Conservation (phyloP, 1,140 invertebrate species). For the Catajapyx aquilonaris region DNA sequence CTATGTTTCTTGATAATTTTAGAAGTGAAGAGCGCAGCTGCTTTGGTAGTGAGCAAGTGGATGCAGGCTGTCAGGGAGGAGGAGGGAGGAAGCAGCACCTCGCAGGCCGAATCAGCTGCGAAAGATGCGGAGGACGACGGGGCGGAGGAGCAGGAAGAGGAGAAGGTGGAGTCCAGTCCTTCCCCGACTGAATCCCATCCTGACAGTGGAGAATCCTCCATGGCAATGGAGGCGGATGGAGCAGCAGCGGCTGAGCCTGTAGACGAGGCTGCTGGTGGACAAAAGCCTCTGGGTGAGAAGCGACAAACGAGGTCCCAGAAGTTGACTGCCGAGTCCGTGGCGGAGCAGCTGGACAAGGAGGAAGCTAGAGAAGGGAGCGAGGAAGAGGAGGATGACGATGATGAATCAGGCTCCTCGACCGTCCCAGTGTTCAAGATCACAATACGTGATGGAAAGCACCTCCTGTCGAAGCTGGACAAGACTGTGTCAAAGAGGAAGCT, state of each 20-base stretch:
- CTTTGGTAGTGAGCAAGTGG: conserved; percentile 7
- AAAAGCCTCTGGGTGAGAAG: conserved; percentile 13
- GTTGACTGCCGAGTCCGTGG: conserved; percentile 8
- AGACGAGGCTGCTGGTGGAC: conserved; percentile 10
- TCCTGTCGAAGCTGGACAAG: conserved; percentile 36
- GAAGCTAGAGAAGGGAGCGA: conserved; percentile 3
- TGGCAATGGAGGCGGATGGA: conserved; percentile 3
- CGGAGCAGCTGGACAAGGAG: no score
- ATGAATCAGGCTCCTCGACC: conserved; percentile 2
- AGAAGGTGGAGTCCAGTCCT: conserved; percentile 1
- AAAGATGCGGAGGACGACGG: background rate
- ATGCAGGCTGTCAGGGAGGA: conserved; percentile 12
- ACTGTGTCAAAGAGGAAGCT: background rate
- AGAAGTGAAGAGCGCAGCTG: conserved; percentile 9
- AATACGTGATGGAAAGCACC: conserved; percentile 47
- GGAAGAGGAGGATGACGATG: conserved; percentile 6
- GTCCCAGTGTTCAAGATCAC: conserved; percentile 37
- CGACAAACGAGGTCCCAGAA: conserved; percentile 12
- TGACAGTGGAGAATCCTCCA: conserved; percentile 3
- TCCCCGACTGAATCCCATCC: background rate
- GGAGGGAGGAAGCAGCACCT: no score
- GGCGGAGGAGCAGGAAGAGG: background rate
- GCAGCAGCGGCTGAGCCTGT: conserved; percentile 3
- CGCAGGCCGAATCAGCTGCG: background rate
- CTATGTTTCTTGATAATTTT: no score